Conservation (phyloP, 1,140 invertebrate genomes). For the Caenorhabditis inopinata region DNA sequence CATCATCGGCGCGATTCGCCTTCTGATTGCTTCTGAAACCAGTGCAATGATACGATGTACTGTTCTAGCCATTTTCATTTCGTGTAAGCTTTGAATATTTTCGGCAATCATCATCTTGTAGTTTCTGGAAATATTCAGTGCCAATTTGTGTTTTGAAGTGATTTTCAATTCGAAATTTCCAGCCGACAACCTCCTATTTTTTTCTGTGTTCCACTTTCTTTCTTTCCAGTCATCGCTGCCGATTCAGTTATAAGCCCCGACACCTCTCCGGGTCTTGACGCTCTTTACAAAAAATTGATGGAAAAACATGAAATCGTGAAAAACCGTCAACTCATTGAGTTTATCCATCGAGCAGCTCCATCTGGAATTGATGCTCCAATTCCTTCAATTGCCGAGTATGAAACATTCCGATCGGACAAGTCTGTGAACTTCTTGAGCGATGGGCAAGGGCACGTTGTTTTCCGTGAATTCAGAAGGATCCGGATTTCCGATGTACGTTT, state of each 20-base stretch:
- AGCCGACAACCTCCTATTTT: no score
- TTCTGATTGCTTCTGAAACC: not conserved
- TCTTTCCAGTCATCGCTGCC: not conserved
- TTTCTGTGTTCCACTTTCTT: not conserved
- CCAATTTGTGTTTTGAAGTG: no score
- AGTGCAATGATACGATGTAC: not conserved
- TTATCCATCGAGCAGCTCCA: not conserved
- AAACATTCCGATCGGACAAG: conserved; percentile 21
- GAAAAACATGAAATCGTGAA: not conserved
- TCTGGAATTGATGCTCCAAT: conserved; percentile 27
- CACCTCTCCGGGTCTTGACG: not conserved
- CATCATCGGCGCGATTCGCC: not conserved
- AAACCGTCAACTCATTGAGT: not conserved
- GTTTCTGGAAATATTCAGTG: no score
- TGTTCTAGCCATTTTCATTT: not conserved
- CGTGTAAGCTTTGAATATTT: not conserved
- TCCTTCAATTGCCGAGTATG: conserved; percentile 32
- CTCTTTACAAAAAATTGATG: not conserved
- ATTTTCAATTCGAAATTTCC: no score
- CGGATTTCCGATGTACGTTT: conserved; percentile 4
- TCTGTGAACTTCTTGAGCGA: conserved; percentile 16
- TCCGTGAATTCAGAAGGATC: conserved; percentile 36
- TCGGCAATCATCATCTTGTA: no score
- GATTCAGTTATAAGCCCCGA: not conserved
- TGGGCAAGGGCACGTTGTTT: conserved; percentile 1